Conservation (phyloP, 2,113 vertebrate genomes). For the Oncorhynchus masou region DNA sequence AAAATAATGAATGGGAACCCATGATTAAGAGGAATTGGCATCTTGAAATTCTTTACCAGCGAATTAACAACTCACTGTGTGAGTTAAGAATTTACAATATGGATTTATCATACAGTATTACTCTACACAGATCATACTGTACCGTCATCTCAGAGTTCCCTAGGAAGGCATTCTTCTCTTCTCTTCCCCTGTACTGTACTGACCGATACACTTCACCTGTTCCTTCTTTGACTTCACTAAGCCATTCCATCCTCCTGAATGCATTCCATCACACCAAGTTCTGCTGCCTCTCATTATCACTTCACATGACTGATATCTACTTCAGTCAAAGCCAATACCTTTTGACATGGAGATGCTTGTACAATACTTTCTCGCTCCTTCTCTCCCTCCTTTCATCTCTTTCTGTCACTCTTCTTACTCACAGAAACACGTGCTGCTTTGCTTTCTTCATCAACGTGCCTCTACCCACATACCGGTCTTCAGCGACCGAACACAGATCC, state of each 20-base stretch:
- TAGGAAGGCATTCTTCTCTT: too few species aligned
- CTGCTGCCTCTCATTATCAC: not conserved
- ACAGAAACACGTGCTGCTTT: slow-evolving; percentile 24
- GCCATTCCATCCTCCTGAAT: slow-evolving; percentile 2
- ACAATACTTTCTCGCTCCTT: slow-evolving; percentile 4
- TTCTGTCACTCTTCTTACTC: slow-evolving; percentile 4
- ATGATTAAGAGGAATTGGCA: too few species aligned
- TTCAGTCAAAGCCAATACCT: not conserved
- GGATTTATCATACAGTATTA: too few species aligned
- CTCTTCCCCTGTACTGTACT: too few species aligned
- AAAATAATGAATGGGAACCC: too few species aligned
- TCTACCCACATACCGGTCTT: not conserved
- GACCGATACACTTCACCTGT: slow-evolving; percentile 17
- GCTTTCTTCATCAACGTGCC: slow-evolving; percentile 6
- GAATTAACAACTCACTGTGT: too few species aligned
- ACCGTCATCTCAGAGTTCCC: too few species aligned
- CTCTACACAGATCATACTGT: too few species aligned
- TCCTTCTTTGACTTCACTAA: slow-evolving; percentile 42
- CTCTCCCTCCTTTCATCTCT: slow-evolving; percentile 12
- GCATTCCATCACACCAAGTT: slow-evolving; percentile 1
- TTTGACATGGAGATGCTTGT: not conserved
- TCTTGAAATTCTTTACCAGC: too few species aligned
- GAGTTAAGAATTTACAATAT: too few species aligned
- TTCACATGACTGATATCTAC: not conserved
- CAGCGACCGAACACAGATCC: not conserved